Evolutionary conservation across 2,797 vertebrate species (phyloP).

Genomic region (Hydrolagus colliei): DNA sequence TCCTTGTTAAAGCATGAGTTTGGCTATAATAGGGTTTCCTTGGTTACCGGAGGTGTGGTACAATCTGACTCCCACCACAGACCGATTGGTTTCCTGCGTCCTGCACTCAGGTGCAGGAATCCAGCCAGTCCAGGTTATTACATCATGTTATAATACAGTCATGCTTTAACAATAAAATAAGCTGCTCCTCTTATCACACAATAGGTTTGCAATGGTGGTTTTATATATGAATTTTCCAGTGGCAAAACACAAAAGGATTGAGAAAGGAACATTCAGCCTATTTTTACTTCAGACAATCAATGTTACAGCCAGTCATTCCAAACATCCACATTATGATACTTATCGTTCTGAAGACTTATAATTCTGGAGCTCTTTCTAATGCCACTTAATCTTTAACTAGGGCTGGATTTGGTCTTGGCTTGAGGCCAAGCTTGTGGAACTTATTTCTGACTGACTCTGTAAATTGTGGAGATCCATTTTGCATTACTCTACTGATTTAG

Average conservation of each 20-base stretch:
- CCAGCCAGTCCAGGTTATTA: no score
- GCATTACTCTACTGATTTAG: neutral
- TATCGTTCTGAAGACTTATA: neutral
- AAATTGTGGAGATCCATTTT: neutral
- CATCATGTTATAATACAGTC: no score
- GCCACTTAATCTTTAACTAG: slow-evolving; percentile 21
- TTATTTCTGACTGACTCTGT: neutral
- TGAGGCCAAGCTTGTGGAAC: neutral
- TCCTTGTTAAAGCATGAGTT: no score
- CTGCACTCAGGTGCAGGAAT: no score
- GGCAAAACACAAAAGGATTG: neutral
- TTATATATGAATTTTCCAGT: neutral
- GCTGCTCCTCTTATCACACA: neutral
- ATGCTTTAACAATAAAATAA: no score
- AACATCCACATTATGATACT: no score
- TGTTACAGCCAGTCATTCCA: neutral
- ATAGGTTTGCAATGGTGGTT: no score
- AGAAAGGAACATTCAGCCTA: neutral
- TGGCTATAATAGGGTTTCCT: no score
- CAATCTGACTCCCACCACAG: no score
- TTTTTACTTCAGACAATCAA: neutral
- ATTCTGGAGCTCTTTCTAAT: neutral
- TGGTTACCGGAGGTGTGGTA: no score
- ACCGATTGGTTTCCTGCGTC: no score
- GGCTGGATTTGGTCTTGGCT: neutral